These are phyloP conservation scores for Ivindomyrus marchei DNA, from an alignment of 2,113 vertebrate genomes.

Conservation along the genomic window DNA sequence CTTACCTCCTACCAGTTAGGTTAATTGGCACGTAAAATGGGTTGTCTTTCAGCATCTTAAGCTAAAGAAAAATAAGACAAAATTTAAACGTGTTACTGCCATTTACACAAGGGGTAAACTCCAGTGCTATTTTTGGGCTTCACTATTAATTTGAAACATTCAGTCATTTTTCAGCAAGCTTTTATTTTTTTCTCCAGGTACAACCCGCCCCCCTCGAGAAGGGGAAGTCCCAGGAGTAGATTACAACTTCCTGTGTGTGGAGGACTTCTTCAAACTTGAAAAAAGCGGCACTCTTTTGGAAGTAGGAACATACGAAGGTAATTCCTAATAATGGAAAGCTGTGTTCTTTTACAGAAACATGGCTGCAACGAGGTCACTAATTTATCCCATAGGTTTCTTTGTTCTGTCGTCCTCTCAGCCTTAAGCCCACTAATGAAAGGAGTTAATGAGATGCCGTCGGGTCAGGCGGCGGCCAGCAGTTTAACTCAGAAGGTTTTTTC, in stretches of 20 bases:
- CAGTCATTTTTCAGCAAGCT: not conserved
- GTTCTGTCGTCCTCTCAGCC: not conserved
- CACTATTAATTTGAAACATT: not conserved
- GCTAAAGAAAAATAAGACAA: not conserved
- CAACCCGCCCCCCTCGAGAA: slow-evolving; percentile 84
- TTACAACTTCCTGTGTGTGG: slow-evolving; percentile 89
- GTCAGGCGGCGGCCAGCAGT: not conserved
- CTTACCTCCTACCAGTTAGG: not conserved
- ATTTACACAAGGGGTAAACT: not conserved
- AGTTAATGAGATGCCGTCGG: not conserved
- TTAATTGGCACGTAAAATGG: not conserved
- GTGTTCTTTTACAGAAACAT: not conserved
- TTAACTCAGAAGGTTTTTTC: not conserved
- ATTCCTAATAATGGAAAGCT: not conserved
- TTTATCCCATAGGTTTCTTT: not conserved
- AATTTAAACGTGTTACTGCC: not conserved
- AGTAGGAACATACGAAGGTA: slow-evolving; percentile 94
- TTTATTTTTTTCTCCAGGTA: slow-evolving; percentile 64
- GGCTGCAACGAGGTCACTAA: not conserved
- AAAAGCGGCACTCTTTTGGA: slow-evolving; percentile 87
- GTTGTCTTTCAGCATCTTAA: not conserved
- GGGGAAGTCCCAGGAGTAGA: slow-evolving; percentile 91
- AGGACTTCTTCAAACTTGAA: slow-evolving; percentile 85
- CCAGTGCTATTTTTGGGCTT: not conserved
- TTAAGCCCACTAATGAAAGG: not conserved